Percentiles rank a stretch among this genome's conserved stretches.
Conservation (phyloP, 2,113 vertebrate species). For the Triplophysa tibetana region DNA sequence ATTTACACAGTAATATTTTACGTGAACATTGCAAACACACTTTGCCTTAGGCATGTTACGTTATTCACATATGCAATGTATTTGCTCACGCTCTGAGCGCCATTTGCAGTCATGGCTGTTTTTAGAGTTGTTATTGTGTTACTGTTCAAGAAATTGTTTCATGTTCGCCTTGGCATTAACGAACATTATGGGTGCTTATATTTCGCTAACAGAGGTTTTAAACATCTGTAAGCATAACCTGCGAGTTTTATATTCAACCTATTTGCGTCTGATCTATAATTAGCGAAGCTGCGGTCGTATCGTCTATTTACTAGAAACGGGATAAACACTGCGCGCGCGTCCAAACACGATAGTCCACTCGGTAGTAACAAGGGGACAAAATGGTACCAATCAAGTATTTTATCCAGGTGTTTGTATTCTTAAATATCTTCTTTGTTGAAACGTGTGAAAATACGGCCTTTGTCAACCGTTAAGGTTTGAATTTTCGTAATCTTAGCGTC, state of each 20-base stretch:
- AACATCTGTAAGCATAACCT: slow-evolving; percentile 11
- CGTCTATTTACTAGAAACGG: neutral
- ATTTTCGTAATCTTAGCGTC: neutral
- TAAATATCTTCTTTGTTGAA: neutral
- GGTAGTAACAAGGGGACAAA: neutral
- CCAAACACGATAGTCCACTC: neutral
- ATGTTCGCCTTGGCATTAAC: neutral
- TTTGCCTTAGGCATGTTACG: neutral
- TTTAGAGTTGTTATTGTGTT: neutral
- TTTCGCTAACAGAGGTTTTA: neutral
- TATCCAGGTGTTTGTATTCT: neutral
- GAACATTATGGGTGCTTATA: neutral
- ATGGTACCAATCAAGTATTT: neutral
- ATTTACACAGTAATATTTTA: neutral
- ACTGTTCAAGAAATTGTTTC: neutral
- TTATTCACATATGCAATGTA: neutral
- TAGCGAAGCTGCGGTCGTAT: neutral
- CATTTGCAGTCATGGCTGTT: neutral
- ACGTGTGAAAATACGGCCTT: neutral
- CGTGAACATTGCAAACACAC: neutral
- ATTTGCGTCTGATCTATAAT: slow-evolving; percentile 26
- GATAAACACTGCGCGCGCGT: neutral
- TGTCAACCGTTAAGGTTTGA: neutral
- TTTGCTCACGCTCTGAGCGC: neutral
- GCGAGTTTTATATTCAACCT: neutral